phyloP scores from a whole-genome alignment of 2,888 invertebrate species.

The Latrodectus hesperus region DNA sequence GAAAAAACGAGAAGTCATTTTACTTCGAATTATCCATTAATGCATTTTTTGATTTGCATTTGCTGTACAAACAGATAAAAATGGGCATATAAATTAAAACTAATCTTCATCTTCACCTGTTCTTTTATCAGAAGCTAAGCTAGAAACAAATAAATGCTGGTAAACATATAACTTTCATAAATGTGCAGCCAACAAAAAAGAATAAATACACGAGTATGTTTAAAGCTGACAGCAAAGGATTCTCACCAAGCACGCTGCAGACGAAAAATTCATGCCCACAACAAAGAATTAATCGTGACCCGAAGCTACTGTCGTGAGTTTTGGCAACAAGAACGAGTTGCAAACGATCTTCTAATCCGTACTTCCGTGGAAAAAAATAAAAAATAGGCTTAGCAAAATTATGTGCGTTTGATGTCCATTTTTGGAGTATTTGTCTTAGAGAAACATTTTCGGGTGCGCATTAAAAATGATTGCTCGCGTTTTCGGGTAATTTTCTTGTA shows the following conservation, averaged over 20 bases:
- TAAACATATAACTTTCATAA: conserved; percentile 24
- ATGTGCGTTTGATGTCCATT: not conserved
- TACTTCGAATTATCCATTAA: too few species aligned
- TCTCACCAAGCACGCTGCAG: not conserved
- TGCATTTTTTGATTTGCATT: too few species aligned
- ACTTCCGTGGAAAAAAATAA: conserved; percentile 20
- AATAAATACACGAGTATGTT: conserved; percentile 4
- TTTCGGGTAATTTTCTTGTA: not conserved
- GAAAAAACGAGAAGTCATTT: too few species aligned
- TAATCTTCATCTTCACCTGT: not conserved
- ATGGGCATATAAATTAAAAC: too few species aligned
- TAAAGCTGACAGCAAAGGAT: conserved; percentile 14
- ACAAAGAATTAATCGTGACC: not conserved
- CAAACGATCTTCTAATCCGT: conserved; percentile 9
- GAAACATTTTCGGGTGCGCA: not conserved
- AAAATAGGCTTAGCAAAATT: not conserved
- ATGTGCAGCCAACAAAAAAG: not conserved
- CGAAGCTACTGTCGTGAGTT: conserved; percentile 11
- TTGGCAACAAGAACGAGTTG: conserved; percentile 23
- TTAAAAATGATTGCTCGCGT: not conserved
- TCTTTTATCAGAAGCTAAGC: conserved; percentile 8
- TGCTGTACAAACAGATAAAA: too few species aligned
- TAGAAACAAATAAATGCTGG: conserved; percentile 23
- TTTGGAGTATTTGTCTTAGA: not conserved
- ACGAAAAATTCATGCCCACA: not conserved